Evolutionary conservation across 2,797 vertebrate species (phyloP).

Genomic region (Cyclopterus lumpus): DNA sequence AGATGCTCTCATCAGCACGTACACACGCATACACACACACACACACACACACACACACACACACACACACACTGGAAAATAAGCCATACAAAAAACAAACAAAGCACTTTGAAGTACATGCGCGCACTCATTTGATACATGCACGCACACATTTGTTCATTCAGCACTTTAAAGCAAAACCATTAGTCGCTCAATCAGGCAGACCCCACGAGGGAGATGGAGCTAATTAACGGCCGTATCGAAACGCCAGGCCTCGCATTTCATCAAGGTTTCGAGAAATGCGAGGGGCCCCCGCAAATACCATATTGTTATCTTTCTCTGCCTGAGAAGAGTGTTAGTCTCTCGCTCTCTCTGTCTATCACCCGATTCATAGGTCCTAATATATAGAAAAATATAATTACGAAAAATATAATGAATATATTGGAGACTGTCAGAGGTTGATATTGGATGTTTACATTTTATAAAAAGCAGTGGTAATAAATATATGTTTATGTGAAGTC

Average conservation of each 20-base stretch:
- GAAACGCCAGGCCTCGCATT: slow-evolving; percentile 75
- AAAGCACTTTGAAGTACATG: slow-evolving; percentile 55
- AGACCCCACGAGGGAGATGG: slow-evolving; percentile 72
- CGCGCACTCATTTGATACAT: slow-evolving; percentile 42
- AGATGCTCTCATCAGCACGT: slow-evolving; percentile 40
- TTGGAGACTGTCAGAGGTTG: neutral
- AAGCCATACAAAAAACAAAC: slow-evolving; percentile 59
- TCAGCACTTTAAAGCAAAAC: slow-evolving; percentile 79
- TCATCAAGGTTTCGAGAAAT: slow-evolving; percentile 77
- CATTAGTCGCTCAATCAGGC: slow-evolving; percentile 81
- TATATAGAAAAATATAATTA: slow-evolving; percentile 18
- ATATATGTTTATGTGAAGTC: neutral
- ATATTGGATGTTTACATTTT: neutral
- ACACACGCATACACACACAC: slow-evolving; percentile 19
- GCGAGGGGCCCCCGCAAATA: slow-evolving; percentile 52
- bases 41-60: slow-evolving; percentile 17
- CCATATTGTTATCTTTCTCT: slow-evolving; percentile 54
- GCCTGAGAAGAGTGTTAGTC: slow-evolving; percentile 40
- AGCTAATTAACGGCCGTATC: slow-evolving; percentile 79
- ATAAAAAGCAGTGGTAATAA: neutral
- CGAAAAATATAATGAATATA: slow-evolving; percentile 1
- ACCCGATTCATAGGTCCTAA: slow-evolving; percentile 17
- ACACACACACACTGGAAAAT: slow-evolving; percentile 41
- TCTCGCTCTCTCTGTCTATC: slow-evolving; percentile 10
- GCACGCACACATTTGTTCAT: slow-evolving; percentile 60